These are phyloP conservation scores for Hexactinellida sp. DNA, from an alignment of 37 sponge, comb jelly and placozoan species.

Conservation along the genomic window DNA sequence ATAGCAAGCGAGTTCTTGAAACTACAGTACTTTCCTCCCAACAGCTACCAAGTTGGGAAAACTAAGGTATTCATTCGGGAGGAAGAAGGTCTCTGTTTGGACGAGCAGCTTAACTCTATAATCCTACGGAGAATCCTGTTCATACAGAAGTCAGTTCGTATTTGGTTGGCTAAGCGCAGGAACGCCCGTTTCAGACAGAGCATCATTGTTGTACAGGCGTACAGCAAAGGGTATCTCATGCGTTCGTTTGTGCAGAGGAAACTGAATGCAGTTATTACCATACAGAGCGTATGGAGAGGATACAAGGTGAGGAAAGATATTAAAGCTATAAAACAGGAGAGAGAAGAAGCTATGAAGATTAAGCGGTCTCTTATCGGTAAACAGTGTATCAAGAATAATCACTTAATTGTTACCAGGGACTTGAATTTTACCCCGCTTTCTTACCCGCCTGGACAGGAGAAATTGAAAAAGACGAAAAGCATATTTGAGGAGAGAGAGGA, in stretches of 20 bases:
- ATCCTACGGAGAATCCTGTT: neutral
- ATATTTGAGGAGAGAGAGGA: neutral
- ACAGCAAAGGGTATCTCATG: neutral
- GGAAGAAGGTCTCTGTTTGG: neutral
- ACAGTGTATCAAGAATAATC: neutral
- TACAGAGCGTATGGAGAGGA: constrained; percentile 1
- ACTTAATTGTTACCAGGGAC: neutral
- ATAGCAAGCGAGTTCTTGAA: neutral
- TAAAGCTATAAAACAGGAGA: neutral
- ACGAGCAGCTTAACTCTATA: neutral
- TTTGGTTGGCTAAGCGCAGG: constrained; percentile 3
- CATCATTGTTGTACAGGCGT: neutral
- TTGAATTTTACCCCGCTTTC: neutral
- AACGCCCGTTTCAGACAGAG: neutral
- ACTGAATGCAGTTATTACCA: neutral
- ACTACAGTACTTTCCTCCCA: neutral
- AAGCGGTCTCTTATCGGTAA: neutral
- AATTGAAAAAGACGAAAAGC: neutral
- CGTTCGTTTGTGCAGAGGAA: neutral
- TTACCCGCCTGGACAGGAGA: neutral
- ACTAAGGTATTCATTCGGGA: neutral
- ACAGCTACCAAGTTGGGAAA: neutral
- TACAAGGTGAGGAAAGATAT: neutral
- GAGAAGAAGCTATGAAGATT: neutral
- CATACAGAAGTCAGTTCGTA: neutral